Base-by-base conservation (phyloP, 1,140 invertebrate genomes). In the Megalopta genalis region DNA sequence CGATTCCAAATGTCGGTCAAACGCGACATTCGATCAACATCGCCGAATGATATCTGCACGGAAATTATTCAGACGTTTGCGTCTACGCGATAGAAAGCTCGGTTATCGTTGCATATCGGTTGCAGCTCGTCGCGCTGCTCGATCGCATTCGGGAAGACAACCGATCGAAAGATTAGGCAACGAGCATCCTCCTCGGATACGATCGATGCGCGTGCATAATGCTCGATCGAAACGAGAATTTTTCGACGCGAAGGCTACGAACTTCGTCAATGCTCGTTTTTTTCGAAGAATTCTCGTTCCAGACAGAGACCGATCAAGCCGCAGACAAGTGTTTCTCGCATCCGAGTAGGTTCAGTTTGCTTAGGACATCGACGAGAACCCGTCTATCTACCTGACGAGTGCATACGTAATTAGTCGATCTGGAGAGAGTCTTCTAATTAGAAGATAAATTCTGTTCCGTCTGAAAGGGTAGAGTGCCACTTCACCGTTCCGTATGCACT, bases 391-490 rank as follows among this genome's bases (percentile, higher is more conserved):
- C 54, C 54, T 68, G 68, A 21, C 76, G 72, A 86, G 81, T 74
- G 80, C 74, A 78, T 82, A 75, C 84, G 76, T 68, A 83, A 83
- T 80, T 86, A 82, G 42, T 39, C 63, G 63, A 77, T 83, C 77
- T 62, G 25, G 68, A 52, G 65, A n/a, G 74, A 32, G 62, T 18
- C 52, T 23, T 14, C 72, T 69, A 80, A 83, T 83, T 84, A 80
- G 71, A 83, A 71, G 66, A 73, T 70, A 71, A 84, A 73, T 63
- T 75, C 57, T 21, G n/a, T 74, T 70, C 32, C 66, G 64, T 67
- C 59, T 54, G 46, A 67, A 75, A 27, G 25, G n/a, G n/a, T 75
- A 54, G 54, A 84, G 60, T 18, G 25, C 46, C 62, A 69, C 46
- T 84, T 80, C 57, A 32, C 59, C 52, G 69, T 37, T 52, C n/a